Conservation (phyloP, 2,888 invertebrate species). For the Athalia cordata region DNA sequence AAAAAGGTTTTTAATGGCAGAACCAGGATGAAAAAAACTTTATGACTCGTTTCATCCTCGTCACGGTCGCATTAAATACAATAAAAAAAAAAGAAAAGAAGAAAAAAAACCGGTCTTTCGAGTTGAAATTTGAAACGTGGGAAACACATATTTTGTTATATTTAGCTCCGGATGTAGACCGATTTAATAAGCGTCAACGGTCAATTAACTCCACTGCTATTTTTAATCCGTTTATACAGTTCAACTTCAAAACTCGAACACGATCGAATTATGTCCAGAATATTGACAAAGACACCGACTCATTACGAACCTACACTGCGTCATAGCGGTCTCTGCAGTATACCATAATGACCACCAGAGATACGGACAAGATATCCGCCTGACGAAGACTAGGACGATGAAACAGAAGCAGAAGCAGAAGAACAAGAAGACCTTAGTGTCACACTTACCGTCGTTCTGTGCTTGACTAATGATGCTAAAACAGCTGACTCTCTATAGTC, state of each 20-base stretch:
- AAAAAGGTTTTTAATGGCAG: too few species aligned
- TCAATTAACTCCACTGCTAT: slow-evolving; percentile 54
- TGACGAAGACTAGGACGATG: neutral
- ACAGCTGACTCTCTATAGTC: slow-evolving; percentile 21
- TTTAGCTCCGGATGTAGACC: slow-evolving; percentile 64
- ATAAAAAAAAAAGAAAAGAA: too few species aligned
- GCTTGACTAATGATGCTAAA: slow-evolving; percentile 36
- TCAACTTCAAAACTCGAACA: slow-evolving; percentile 15
- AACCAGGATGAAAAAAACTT: too few species aligned
- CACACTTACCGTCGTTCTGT: neutral
- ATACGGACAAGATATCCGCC: neutral
- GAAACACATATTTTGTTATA: slow-evolving; percentile 57
- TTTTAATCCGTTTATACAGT: slow-evolving; percentile 1
- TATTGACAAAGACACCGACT: slow-evolving; percentile 38
- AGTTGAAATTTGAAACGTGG: slow-evolving; percentile 51
- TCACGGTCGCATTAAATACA: too few species aligned
- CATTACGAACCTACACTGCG: neutral
- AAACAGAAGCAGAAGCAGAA: neutral
- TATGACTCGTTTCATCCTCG: neutral
- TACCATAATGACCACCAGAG: neutral
- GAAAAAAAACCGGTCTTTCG: too few species aligned
- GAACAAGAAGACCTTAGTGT: neutral
- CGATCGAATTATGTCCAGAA: slow-evolving; percentile 10
- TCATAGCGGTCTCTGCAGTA: neutral
- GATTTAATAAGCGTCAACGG: slow-evolving; percentile 59